phyloP scores from a whole-genome alignment of 2,113 vertebrate species.

The Oncorhynchus masou region DNA sequence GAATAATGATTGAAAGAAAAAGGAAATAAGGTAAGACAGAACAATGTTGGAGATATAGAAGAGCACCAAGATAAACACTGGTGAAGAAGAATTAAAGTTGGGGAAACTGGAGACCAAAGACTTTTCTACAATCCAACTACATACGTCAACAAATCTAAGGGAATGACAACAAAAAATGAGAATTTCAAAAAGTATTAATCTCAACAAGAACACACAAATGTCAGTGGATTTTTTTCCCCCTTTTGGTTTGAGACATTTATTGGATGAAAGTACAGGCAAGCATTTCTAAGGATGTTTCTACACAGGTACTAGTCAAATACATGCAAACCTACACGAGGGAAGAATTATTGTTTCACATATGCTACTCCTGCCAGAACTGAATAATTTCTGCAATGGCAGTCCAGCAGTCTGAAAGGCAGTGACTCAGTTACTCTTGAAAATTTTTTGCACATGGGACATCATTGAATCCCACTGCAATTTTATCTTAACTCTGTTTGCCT shows the following conservation, averaged over 20 bases:
- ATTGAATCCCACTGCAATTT: constrained; percentile 35
- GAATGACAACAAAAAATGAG: constrained; percentile 49
- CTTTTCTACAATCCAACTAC: constrained; percentile 41
- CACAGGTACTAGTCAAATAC: constrained; percentile 55
- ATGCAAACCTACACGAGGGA: constrained; percentile 29
- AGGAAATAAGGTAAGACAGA: constrained; percentile 49
- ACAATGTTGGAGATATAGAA: constrained; percentile 47
- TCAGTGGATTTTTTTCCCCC: constrained; percentile 60
- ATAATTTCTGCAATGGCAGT: constrained; percentile 34
- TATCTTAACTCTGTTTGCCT: constrained; percentile 35
- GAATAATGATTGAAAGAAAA: constrained; percentile 55
- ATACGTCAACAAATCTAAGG: constrained; percentile 37
- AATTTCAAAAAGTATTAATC: constrained; percentile 31
- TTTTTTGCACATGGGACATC: constrained; percentile 43
- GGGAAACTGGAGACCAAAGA: constrained; percentile 48
- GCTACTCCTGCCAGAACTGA: constrained; percentile 34
- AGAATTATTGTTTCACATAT: not conserved
- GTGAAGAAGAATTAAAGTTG: constrained; percentile 15
- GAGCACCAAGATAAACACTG: constrained; percentile 32
- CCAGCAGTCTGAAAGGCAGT: constrained; percentile 33
- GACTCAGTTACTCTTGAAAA: constrained; percentile 2
- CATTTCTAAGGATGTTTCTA: constrained; percentile 40
- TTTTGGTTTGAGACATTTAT: constrained; percentile 36
- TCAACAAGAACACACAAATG: constrained; percentile 35
- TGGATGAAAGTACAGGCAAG: constrained; percentile 11